phyloP scores from a whole-genome alignment of 2,888 invertebrate genomes.

The Bellardia pandia region DNA sequence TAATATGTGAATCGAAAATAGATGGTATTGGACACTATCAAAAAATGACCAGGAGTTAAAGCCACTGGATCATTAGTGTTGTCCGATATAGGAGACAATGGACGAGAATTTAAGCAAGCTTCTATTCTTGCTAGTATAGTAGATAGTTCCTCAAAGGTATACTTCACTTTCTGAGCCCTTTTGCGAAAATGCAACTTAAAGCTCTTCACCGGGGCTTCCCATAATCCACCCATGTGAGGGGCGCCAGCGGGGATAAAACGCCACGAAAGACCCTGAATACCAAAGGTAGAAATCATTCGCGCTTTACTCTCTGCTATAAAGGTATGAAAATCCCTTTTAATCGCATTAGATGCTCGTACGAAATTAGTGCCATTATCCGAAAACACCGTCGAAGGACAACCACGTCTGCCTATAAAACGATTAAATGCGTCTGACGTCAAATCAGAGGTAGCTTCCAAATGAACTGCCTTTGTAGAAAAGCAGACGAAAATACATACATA shows the following conservation, averaged over 20 bases:
- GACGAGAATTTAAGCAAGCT: background rate
- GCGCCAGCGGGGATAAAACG: background rate
- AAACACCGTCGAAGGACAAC: background rate
- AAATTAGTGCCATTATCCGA: background rate
- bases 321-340: too few species aligned
- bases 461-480: too few species aligned
- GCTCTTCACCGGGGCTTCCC: background rate
- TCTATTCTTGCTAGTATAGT: background rate
- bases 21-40: slow-evolving; percentile 18
- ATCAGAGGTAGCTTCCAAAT: background rate
- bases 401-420: slow-evolving; percentile 3
- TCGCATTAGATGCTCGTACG: background rate
- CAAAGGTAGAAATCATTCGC: background rate
- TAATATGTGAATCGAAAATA: slow-evolving; percentile 5
- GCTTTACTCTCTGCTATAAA: too few species aligned
- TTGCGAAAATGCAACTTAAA: background rate
- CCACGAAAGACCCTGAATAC: background rate
- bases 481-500: background rate
- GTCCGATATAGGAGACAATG: too few species aligned
- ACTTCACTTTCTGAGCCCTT: background rate
- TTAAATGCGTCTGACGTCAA: background rate
- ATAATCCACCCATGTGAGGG: background rate
- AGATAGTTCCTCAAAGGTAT: background rate
- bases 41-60: slow-evolving; percentile 4
- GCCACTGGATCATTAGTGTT: too few species aligned